These are phyloP conservation scores for Carettochelys insculpta DNA, from an alignment of 2,113 vertebrate genomes.

Conservation along the genomic window DNA sequence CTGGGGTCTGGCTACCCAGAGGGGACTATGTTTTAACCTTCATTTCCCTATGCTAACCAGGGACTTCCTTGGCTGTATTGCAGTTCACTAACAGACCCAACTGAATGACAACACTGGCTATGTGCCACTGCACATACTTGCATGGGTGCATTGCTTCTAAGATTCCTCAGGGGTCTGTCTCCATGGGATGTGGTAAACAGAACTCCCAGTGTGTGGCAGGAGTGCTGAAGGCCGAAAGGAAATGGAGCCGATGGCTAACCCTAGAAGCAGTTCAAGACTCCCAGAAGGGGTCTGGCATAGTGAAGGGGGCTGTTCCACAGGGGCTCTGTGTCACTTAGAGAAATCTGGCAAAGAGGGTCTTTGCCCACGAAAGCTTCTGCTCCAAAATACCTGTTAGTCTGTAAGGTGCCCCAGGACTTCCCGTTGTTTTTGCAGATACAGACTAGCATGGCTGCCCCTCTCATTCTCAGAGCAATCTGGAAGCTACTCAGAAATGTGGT, in stretches of 20 bases:
- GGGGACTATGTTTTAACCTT: neutral
- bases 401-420: no score
- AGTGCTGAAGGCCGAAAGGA: neutral
- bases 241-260: neutral
- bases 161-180: neutral
- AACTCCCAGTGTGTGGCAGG: neutral
- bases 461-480: neutral
- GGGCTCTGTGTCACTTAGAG: neutral
- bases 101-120: neutral
- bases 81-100: neutral
- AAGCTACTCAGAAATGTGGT: neutral
- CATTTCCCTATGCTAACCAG: neutral
- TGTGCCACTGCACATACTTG: neutral
- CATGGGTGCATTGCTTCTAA: neutral
- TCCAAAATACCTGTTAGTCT: no score
- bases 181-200: neutral
- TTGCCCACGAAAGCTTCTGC: no score
- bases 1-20: neutral
- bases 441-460: no score
- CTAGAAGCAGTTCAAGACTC: neutral
- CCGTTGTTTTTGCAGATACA: no score
- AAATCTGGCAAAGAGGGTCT: no score
- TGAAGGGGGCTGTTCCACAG: neutral
- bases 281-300: neutral
- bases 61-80: neutral